Percentiles rank a stretch among this genome's conserved stretches.
Conservation (phyloP, 2,113 vertebrate genomes). For the Callipepla californica region DNA sequence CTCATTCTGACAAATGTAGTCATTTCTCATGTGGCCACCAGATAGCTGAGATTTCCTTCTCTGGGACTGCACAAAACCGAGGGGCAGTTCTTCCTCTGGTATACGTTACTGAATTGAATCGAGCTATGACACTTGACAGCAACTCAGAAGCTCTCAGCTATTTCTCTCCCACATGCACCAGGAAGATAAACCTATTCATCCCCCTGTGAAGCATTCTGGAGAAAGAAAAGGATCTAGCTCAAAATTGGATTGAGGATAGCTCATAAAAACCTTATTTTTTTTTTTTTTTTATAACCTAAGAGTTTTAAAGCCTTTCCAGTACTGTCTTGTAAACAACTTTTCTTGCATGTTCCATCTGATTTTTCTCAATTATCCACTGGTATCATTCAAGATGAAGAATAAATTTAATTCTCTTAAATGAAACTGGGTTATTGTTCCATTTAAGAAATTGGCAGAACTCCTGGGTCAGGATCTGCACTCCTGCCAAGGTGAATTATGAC, state of each 20-base stretch:
- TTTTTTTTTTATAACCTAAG: neutral
- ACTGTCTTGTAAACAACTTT: neutral
- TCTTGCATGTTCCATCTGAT: neutral
- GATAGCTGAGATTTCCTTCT: neutral
- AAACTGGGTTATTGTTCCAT: neutral
- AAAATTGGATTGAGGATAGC: neutral
- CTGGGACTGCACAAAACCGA: neutral
- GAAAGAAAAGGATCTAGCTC: neutral
- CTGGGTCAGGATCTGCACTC: neutral
- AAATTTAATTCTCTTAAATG: neutral
- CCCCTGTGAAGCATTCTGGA: neutral
- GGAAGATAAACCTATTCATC: neutral
- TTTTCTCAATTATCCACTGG: neutral
- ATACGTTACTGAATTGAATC: neutral
- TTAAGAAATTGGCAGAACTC: neutral
- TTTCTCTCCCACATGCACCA: neutral
- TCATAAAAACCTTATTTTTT: neutral
- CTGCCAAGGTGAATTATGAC: neutral
- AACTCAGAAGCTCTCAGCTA: neutral
- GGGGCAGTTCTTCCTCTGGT: neutral
- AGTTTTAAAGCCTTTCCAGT: neutral
- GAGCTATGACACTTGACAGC: neutral
- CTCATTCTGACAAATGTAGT: neutral
- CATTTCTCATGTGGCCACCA: neutral
- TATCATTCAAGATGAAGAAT: neutral